Conservation (phyloP, 2,113 vertebrate genomes). For the Chiloscyllium plagiosum region DNA sequence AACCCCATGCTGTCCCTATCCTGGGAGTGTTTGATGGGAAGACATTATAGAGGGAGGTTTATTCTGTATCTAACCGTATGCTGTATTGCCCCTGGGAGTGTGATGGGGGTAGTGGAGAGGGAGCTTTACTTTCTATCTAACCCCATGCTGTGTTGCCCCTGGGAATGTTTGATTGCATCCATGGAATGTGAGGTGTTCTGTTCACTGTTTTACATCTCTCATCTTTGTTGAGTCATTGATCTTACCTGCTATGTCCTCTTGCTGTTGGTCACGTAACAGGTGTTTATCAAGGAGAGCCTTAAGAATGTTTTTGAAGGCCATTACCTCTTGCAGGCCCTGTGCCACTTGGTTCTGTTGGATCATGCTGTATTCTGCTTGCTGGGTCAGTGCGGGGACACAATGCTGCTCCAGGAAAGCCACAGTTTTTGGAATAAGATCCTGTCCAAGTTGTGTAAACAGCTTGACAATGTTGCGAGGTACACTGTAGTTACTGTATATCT, state of each 20-base stretch:
- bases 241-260: neutral
- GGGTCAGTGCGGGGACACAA: constrained; percentile 49
- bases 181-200: neutral
- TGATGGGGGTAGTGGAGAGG: too few species aligned
- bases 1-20: too few species aligned
- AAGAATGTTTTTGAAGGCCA: constrained; percentile 62
- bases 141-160: neutral
- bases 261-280: constrained; percentile 42
- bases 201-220: neutral
- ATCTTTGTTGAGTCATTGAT: neutral
- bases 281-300: constrained; percentile 55
- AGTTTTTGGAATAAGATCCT: constrained; percentile 59
- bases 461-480: constrained; percentile 49
- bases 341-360: constrained; percentile 40
- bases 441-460: constrained; percentile 57
- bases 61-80: neutral
- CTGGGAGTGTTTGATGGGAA: neutral
- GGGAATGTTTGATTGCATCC: neutral
- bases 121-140: neutral
- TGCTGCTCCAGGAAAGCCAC: constrained; percentile 53
- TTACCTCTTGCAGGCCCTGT: constrained; percentile 60
- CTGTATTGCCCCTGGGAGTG: too few species aligned
- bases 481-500: constrained; percentile 49
- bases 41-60: too few species aligned
- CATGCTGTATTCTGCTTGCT: constrained; percentile 42